These are phyloP conservation scores for Cheirogaleus medius DNA, from an alignment of 2,113 vertebrate species.

Conservation along the genomic window DNA sequence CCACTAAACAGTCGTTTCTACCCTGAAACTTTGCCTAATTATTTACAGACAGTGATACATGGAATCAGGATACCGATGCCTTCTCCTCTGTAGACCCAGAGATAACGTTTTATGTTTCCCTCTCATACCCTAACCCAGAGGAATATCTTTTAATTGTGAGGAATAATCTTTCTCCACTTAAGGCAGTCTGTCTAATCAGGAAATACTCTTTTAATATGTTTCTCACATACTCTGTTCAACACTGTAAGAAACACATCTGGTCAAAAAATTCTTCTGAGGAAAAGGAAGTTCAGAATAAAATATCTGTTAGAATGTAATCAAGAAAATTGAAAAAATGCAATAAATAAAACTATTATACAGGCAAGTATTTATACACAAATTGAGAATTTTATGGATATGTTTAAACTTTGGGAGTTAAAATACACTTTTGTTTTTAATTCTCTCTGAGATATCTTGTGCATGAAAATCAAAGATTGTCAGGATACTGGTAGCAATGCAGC, in stretches of 20 bases:
- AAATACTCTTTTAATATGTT: neutral
- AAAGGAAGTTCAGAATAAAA: neutral
- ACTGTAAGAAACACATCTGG: neutral
- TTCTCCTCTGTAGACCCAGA: neutral
- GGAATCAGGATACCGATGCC: neutral
- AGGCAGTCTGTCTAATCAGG: neutral
- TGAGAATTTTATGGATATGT: neutral
- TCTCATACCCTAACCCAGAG: neutral
- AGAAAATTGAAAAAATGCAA: neutral
- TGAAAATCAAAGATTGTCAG: neutral
- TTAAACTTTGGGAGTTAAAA: neutral
- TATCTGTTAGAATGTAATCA: neutral
- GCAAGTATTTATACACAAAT: neutral
- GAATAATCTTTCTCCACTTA: neutral
- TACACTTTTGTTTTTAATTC: neutral
- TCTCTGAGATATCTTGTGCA: neutral
- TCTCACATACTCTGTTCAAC: neutral
- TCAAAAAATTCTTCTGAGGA: neutral
- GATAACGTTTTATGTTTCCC: neutral
- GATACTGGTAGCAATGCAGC: neutral
- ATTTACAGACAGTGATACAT: rapidly evolving
- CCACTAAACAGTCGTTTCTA: neutral
- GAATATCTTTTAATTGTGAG: neutral
- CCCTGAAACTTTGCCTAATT: neutral
- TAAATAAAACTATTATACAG: neutral